Base-by-base conservation (phyloP, 92 coral and sea anemone genomes). In the Paragorgia papillata region DNA sequence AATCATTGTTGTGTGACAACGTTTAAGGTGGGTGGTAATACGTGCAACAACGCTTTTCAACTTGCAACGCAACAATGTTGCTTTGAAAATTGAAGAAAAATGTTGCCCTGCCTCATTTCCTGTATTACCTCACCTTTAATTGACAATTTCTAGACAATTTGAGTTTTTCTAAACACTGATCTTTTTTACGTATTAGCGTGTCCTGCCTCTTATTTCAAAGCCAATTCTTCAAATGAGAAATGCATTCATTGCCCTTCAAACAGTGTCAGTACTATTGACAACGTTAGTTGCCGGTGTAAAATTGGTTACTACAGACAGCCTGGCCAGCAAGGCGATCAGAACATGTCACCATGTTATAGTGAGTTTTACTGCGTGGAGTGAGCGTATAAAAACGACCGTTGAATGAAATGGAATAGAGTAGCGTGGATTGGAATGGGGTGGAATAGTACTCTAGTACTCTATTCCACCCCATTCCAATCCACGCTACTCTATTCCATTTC, bases 301-400 rank as follows among this genome's bases (percentile, higher is more conserved):
- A 14, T 51, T 2, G 77, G 77, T 19, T 70, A 51, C 26, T 53
- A 51, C 50, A 56, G 33, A 22, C 58, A 26, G 17, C 32, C 40
- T 33, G 53, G 7, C 1, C 30, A 14, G 26, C 31, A 14, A 10
- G 60, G 17, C 7, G 48, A 51, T 51, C 44, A 27, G 12, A 54
- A 33, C 19, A 27, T 25, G n/a, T 57, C 27, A 29, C 62, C 62
- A 0, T 70, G 77, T 34, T 70, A 48, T 70, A 48, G 77, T 70
- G 35, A 50, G 76, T 46, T 37, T 37, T 37, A 4, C 43, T 37
- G 4, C 43, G 10, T 37, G 10, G 10, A 4, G 4, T 37, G 6
- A 37, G 43, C 4, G 10, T 37, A 4, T 37, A 37, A 37, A 37
- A 10, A 4, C 43, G 43, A 4, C 10, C 10, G 43, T 4, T 37